Percentiles rank a stretch among this genome's conserved stretches.
These are phyloP conservation scores for Pedetes capensis DNA, from an alignment of 2,113 vertebrate species.

Conservation along the genomic window DNA sequence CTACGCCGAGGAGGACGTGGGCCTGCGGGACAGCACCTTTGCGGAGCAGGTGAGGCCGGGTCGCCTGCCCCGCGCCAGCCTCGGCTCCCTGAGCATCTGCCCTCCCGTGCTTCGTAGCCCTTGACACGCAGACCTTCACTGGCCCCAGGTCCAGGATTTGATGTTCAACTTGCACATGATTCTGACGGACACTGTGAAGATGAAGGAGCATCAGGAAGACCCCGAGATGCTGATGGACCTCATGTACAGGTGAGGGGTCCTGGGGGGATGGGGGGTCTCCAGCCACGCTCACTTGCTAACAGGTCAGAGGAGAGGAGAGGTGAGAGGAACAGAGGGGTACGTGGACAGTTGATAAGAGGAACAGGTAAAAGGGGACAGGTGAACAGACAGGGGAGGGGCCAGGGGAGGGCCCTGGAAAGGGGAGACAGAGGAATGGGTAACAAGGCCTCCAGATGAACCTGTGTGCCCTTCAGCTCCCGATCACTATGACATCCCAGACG, in stretches of 20 bases:
- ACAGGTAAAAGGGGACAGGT: not conserved
- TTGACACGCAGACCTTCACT: rapidly evolving
- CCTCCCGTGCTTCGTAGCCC: not conserved
- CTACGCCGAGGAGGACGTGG: slow-evolving; percentile 92
- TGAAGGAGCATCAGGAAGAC: slow-evolving; percentile 96
- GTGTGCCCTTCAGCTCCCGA: rapidly evolving
- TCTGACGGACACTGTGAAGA: slow-evolving; percentile 94
- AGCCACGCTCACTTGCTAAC: rapidly evolving
- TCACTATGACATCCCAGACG: not conserved
- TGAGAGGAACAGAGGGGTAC: not conserved
- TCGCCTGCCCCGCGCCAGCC: too few relatives aligned
- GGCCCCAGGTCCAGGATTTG: slow-evolving; percentile 90
- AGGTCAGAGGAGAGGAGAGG: not conserved
- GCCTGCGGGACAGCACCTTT: slow-evolving; percentile 90
- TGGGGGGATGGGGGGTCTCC: rapidly evolving
- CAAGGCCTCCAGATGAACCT: too few relatives aligned
- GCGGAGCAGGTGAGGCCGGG: slow-evolving; percentile 93
- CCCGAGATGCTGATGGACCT: slow-evolving; percentile 95
- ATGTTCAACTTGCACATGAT: slow-evolving; percentile 97
- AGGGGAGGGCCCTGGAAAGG: too few relatives aligned
- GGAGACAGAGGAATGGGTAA: not conserved
- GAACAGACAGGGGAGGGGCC: not conserved
- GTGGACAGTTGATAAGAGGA: not conserved
- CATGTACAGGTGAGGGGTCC: slow-evolving; percentile 90
- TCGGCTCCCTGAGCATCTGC: rapidly evolving